A percentile compares a stretch with the other conserved stretches of the same genome.
These are phyloP conservation scores for Neopipo cinnamomea DNA, from an alignment of 2,113 vertebrate genomes.

Conservation along the genomic window DNA sequence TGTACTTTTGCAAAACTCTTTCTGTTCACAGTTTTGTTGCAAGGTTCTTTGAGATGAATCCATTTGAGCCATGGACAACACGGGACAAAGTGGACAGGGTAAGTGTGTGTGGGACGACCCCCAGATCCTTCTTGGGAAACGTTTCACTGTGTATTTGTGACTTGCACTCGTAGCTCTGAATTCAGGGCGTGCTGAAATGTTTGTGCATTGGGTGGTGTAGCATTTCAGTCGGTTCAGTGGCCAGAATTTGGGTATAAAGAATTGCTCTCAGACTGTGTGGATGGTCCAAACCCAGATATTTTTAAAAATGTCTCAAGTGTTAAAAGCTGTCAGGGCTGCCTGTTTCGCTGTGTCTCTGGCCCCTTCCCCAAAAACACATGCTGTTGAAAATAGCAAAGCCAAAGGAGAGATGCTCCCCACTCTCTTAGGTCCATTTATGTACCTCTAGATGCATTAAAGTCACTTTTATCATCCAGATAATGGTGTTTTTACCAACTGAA, in stretches of 20 bases:
- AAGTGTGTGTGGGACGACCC: conserved; percentile 47
- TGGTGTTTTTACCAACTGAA: not conserved
- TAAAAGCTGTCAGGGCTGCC: not conserved
- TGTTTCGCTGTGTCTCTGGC: not conserved
- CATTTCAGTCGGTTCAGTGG: not conserved
- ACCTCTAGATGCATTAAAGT: not conserved
- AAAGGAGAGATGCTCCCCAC: not conserved
- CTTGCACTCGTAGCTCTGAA: not conserved
- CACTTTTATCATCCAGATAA: not conserved
- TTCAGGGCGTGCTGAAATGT: not conserved
- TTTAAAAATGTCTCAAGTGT: not conserved
- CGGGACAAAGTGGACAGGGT: conserved; percentile 93
- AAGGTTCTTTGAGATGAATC: conserved; percentile 82
- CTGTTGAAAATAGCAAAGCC: not conserved
- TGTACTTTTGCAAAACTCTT: not conserved
- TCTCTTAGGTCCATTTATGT: not conserved
- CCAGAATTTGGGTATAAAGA: not conserved
- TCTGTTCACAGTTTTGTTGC: conserved; percentile 76
- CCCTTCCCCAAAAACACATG: not conserved
- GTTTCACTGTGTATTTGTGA: not conserved
- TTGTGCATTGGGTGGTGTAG: not conserved
- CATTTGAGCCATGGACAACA: conserved; percentile 89
- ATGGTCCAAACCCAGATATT: not conserved
- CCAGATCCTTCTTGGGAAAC: not conserved
- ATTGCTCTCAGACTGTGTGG: not conserved